Percentiles rank a stretch among this genome's conserved stretches.
Conservation (phyloP, 1,140 invertebrate genomes). For the Lasioglossum baleicum region DNA sequence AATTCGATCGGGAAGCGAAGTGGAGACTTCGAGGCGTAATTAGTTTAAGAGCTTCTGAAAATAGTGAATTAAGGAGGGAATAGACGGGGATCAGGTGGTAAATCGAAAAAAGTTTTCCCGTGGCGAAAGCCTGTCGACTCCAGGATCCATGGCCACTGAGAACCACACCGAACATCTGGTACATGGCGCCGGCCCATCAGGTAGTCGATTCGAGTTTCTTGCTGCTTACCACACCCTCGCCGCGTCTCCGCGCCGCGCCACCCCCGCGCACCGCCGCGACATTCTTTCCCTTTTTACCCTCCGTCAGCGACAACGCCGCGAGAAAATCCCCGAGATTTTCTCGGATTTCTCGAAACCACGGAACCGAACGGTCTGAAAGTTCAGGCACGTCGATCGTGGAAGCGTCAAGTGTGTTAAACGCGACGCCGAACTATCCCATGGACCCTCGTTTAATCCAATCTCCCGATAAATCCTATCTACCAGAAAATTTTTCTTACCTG, state of each 20-base stretch:
- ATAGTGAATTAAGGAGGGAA: conserved; percentile 23
- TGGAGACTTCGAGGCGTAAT: neutral
- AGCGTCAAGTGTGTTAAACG: conserved; percentile 43
- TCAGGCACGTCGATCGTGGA: conserved; percentile 43
- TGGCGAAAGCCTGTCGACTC: conserved; percentile 49
- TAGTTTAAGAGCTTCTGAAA: conserved; percentile 5
- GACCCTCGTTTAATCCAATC: conserved; percentile 16
- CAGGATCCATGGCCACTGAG: conserved; percentile 44
- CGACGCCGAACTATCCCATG: neutral
- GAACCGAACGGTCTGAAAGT: conserved; percentile 41
- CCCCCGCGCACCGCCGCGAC: conserved; percentile 24
- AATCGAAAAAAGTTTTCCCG: conserved; percentile 56
- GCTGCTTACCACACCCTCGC: conserved; percentile 45
- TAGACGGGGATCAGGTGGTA: conserved; percentile 33
- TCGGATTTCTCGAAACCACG: conserved; percentile 56
- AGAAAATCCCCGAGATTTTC: conserved; percentile 62
- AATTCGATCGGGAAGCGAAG: neutral
- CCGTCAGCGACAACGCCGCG: conserved; percentile 32
- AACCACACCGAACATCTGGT: conserved; percentile 58
- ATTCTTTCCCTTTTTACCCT: conserved; percentile 57
- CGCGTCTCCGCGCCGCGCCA: neutral
- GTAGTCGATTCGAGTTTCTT: conserved; percentile 61
- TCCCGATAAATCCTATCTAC: neutral
- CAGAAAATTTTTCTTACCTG: neutral
- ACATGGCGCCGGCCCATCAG: conserved; percentile 53